phyloP scores from a whole-genome alignment of 2,888 invertebrate genomes.

The Ectemnius cavifrons region DNA sequence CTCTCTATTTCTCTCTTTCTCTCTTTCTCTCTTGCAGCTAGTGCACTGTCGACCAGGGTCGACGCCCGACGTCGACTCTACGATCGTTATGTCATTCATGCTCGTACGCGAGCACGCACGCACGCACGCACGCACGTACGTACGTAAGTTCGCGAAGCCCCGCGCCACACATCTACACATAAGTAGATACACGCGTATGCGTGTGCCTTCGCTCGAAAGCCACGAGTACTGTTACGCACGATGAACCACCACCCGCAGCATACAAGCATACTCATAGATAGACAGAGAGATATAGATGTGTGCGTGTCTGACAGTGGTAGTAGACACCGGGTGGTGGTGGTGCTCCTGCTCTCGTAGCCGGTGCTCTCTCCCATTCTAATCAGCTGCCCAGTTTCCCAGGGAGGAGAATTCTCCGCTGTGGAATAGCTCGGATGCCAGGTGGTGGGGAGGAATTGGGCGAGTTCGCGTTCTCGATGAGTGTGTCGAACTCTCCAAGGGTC shows the following conservation, averaged over 20 bases:
- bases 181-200: slow-evolving; percentile 32
- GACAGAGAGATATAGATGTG: no score
- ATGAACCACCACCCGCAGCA: slow-evolving; percentile 21
- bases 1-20: no score
- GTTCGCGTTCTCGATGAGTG: neutral
- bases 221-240: slow-evolving; percentile 73
- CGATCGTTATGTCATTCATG: slow-evolving; percentile 76
- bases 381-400: neutral
- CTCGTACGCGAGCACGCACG: slow-evolving; percentile 66
- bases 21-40: slow-evolving; percentile 27
- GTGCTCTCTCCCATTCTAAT: neutral
- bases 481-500: neutral
- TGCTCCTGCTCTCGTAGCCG: neutral
- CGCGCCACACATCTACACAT: no score
- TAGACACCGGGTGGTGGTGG: neutral
- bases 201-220: slow-evolving; percentile 55
- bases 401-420: neutral
- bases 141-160: slow-evolving; percentile 51
- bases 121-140: slow-evolving; percentile 56
- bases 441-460: neutral
- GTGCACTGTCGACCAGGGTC: slow-evolving; percentile 65
- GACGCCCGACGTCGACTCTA: slow-evolving; percentile 60
- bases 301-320: neutral
- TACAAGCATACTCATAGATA: neutral
- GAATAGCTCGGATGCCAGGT: neutral